Evolutionary conservation across 2,888 invertebrate species (phyloP), one percentile per base, ranked within the genome.

Genomic region (Ecliptopera silaceata): DNA sequence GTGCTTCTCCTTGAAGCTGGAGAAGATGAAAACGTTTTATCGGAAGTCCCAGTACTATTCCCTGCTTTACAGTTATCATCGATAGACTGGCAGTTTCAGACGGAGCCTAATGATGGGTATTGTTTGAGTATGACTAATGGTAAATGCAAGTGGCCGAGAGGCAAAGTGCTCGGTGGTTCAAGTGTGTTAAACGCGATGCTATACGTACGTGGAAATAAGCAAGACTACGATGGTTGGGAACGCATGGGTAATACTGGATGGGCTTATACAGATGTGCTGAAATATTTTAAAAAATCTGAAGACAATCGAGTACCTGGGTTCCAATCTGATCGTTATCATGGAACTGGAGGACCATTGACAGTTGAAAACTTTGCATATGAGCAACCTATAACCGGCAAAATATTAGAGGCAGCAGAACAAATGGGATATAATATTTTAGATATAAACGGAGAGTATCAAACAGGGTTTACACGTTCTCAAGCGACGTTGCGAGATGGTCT

Each of bases 161-260:
- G 95, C 0, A 96, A 95, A 86, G 94, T 95, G 4, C 86, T 96
- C 15, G 95, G 95, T 17, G 98, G 98, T 0, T 95, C 95, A 11
- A 96, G 97, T 71, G 95, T 95, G 0, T 84, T 97, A 2, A 98
- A 98, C 78, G 97, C 97, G 13, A 97, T 98, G 97, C 90, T 97
- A 56, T 97, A 97, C 72, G 91, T 97, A 0, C 90, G 98, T 50
- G 98, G 97, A 0, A 97, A 98, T 75, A 93, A 93, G 47, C 92
- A 87, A 2, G 98, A 98, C 77, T 98, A 97, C 78, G 96, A 98
- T 72, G 86, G 92, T n/a, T 98, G 98, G 98, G 95, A 93, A 15
- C 79, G 76, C 10, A 76, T 95, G 74, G 98, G 97, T 0, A 91
- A 94, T 69, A 76, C 84, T 0, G 97, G 96, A 0, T 98, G 98